Percentiles rank a stretch among this genome's conserved stretches.
Evolutionary conservation across 1,140 invertebrate genomes (phyloP).

Genomic region (Hirudo medicinalis): DNA sequence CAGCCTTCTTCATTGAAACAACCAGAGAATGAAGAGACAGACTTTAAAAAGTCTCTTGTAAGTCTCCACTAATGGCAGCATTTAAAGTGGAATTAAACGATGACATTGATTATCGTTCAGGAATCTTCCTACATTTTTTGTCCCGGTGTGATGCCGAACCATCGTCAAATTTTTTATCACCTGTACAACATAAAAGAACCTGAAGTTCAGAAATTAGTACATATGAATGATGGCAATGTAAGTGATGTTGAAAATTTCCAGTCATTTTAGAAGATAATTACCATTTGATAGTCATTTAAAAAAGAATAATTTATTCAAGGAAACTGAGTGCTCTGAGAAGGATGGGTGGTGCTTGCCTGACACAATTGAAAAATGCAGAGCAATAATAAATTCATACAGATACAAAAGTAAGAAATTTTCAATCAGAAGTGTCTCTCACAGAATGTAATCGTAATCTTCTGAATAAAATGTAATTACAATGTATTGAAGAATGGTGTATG

Average conservation of each 20-base stretch:
- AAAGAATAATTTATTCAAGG: constrained; percentile 16
- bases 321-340: constrained; percentile 50
- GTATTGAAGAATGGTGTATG: too few species aligned
- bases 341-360: constrained; percentile 50
- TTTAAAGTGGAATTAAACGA: constrained; percentile 4
- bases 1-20: constrained; percentile 16
- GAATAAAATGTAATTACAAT: too few species aligned
- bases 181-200: constrained; percentile 69
- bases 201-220: constrained; percentile 66
- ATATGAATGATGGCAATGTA: constrained; percentile 52
- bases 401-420: not conserved
- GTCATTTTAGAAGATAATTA: not conserved
- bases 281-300: constrained; percentile 5
- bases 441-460: too few species aligned
- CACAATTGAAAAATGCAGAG: constrained; percentile 18
- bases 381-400: constrained; percentile 14
- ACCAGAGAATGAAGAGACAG: not conserved
- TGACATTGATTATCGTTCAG: not conserved
- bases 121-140: constrained; percentile 51
- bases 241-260: constrained; percentile 37
- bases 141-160: constrained; percentile 56
- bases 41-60: not conserved
- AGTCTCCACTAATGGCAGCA: not conserved
- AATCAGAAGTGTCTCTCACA: too few species aligned
- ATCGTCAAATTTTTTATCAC: constrained; percentile 63